These are phyloP conservation scores for Phymanthus crucifer DNA, from an alignment of 92 coral and sea anemone species.

Conservation along the genomic window DNA sequence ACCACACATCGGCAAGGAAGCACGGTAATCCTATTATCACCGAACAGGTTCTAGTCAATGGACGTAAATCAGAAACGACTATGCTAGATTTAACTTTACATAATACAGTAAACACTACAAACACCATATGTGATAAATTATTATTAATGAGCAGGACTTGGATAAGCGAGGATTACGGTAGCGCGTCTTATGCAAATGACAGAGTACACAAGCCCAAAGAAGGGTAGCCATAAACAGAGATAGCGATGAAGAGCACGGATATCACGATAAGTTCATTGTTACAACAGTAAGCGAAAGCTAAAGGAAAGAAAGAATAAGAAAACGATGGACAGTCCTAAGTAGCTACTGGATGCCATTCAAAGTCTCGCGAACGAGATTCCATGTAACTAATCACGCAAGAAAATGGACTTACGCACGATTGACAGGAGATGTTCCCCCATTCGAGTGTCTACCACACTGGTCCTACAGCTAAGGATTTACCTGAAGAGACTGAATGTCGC, in stretches of 20 bases:
- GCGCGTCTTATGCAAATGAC: constrained; percentile 38
- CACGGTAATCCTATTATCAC: constrained; percentile 26
- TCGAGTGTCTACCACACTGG: neutral
- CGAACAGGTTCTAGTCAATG: constrained; percentile 17
- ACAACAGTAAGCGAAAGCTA: neutral
- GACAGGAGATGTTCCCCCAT: constrained; percentile 8
- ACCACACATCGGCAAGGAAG: constrained; percentile 12
- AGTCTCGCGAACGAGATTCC: constrained; percentile 25
- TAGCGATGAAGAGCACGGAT: constrained; percentile 2
- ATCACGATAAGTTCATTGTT: neutral
- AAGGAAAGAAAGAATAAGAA: neutral
- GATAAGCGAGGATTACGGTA: constrained; percentile 26
- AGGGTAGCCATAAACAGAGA: neutral
- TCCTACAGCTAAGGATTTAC: neutral
- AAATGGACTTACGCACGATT: constrained; percentile 29
- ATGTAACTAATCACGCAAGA: constrained; percentile 32
- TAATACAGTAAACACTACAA: constrained; percentile 4
- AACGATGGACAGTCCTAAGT: neutral
- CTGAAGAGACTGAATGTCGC: constrained; percentile 19
- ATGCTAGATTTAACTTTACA: neutral
- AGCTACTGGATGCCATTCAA: constrained; percentile 10
- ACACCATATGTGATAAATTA: neutral
- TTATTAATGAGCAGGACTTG: neutral
- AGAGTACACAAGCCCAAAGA: neutral
- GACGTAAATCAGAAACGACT: neutral